These are phyloP conservation scores for Dicroscelio sp. DNA, from an alignment of 2,888 invertebrate genomes.

Conservation along the genomic window DNA sequence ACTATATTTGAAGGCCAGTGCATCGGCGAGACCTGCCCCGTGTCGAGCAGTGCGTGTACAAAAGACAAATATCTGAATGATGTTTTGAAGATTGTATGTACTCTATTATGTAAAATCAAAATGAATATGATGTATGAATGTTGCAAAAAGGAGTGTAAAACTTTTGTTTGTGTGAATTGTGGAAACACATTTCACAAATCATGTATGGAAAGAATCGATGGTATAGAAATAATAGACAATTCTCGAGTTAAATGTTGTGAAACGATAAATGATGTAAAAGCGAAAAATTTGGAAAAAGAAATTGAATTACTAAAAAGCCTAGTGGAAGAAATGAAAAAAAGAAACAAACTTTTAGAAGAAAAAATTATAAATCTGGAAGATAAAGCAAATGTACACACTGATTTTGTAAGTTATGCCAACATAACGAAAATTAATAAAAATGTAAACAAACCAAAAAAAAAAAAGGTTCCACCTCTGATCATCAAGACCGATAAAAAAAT, in stretches of 20 bases:
- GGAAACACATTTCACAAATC: not conserved
- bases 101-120: not conserved
- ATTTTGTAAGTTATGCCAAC: not conserved
- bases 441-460: not conserved
- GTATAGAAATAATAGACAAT: not conserved
- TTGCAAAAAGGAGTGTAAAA: conserved; percentile 1
- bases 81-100: no score
- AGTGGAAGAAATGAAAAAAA: not conserved
- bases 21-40: no score
- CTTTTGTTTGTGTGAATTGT: not conserved
- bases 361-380: not conserved
- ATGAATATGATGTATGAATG: not conserved
- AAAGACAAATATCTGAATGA: no score
- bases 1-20: no score
- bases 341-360: conserved; percentile 18
- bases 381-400: not conserved
- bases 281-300: not conserved
- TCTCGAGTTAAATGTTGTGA: conserved; percentile 1
- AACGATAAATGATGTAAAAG: not conserved
- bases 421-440: not conserved
- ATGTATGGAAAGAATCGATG: not conserved
- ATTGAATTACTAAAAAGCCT: not conserved
- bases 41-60: no score
- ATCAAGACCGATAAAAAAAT: not conserved
- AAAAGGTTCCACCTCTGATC: conserved; percentile 17